Percentiles rank a stretch among this genome's conserved stretches.
Evolutionary conservation across 2,888 invertebrate species (phyloP).

Genomic region (Tillus elongatus): DNA sequence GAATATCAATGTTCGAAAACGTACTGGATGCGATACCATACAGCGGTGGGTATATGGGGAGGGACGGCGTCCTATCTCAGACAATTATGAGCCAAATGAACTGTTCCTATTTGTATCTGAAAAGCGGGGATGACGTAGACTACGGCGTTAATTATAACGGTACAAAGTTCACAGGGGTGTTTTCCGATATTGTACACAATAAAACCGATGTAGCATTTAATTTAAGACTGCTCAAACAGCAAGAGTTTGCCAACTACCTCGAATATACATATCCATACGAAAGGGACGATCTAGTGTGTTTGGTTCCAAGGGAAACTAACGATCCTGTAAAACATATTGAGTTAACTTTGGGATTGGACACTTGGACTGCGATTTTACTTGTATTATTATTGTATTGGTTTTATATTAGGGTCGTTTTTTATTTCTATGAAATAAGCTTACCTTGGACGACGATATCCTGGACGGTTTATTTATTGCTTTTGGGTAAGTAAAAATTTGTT

Average conservation of each 20-base stretch:
- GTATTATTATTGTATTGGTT: not conserved
- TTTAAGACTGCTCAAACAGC: conserved; percentile 12
- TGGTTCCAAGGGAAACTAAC: conserved; percentile 1
- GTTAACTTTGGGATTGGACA: not conserved
- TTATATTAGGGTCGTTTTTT: too few species aligned
- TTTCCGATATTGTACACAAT: conserved; percentile 15
- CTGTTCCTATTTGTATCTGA: conserved; percentile 10
- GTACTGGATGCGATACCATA: conserved; percentile 12
- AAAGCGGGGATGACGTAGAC: conserved; percentile 4
- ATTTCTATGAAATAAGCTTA: too few species aligned
- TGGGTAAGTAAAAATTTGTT: too few species aligned
- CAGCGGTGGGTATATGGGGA: conserved; percentile 6
- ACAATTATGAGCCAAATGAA: conserved; percentile 13
- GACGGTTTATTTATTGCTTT: too few species aligned
- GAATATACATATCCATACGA: conserved; percentile 18
- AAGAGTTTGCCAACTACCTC: conserved; percentile 13
- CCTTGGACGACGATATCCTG: too few species aligned
- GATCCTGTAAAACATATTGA: not conserved
- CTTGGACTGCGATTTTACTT: not conserved
- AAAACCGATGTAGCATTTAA: conserved; percentile 13
- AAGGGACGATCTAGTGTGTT: conserved; percentile 14
- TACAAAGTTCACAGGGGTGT: conserved; percentile 13
- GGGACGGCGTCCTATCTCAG: conserved; percentile 13
- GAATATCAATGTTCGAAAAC: conserved; percentile 15
- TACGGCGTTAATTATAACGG: conserved; percentile 12